A percentile compares a stretch with the other conserved stretches of the same genome.
These are phyloP conservation scores for Drepanosiphum platanoidis DNA, from an alignment of 2,888 invertebrate genomes.

Conservation along the genomic window DNA sequence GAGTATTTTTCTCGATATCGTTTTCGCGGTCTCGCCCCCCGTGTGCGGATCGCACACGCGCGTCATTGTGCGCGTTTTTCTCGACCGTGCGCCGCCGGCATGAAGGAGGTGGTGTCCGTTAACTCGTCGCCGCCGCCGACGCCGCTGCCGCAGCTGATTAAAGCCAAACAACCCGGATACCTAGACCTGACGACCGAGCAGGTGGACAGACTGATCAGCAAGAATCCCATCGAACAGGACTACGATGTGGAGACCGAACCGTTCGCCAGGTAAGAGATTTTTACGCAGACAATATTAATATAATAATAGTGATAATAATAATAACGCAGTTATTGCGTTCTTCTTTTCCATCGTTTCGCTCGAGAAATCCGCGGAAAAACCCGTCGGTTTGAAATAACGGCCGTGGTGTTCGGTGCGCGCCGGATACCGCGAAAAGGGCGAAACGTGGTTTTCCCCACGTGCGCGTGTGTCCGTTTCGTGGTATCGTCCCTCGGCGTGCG, in stretches of 20 bases:
- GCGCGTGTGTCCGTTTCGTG: no score
- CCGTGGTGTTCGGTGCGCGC: neutral
- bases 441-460: neutral
- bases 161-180: conserved; percentile 65
- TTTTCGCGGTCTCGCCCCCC: neutral
- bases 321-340: neutral
- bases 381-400: no score
- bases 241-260: conserved; percentile 67
- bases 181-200: conserved; percentile 65
- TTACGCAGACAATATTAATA: neutral
- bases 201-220: conserved; percentile 65
- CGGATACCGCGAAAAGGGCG: neutral
- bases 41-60: neutral
- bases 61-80: conserved; percentile 18
- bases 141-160: conserved; percentile 59
- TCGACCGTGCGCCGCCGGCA: conserved; percentile 46
- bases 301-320: neutral
- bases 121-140: conserved; percentile 47
- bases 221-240: conserved; percentile 66
- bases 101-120: conserved; percentile 61
- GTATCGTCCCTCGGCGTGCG: no score
- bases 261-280: conserved; percentile 66
- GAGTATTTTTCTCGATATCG: neutral
- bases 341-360: no score
- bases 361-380: no score